Base-by-base conservation (phyloP, 1,140 invertebrate genomes). In the Drosophila watanabei region DNA sequence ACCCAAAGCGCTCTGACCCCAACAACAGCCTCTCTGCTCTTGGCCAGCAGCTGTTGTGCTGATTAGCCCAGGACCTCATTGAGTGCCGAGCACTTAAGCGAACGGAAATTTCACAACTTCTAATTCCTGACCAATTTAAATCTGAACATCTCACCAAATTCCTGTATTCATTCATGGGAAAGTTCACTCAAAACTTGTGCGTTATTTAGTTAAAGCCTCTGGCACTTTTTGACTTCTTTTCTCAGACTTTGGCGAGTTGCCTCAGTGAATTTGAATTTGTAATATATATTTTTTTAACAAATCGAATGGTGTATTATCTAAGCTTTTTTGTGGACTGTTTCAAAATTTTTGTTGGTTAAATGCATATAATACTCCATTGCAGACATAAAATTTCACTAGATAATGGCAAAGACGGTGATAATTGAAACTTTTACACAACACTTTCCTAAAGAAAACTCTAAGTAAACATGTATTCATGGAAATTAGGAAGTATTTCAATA, bases 1-100 rank as follows among this genome's bases (percentile, higher is more conserved):
- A 91, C 86, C 86, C 87, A 80, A 82, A 87, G 71, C 83, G 62
- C 35, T 79, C 57, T 86, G 64, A 54, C 68, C 52, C 65, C 45
- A 3, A 3, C 11, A 45, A 13, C 8, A 48, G 33, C 54, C 10
- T 3, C 16, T 28, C 51, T 35, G 18, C 33, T 13, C 54, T 14
- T 13, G 24, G 46, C 52, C 69, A 58, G 63, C 85, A 89, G 82
- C 82, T 89, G 85, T 68, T 81, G 43, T 48, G 45, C 79, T 87
- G 79, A 87, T 87, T 87, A 87, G 83, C 56, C 63, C 37, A 51
- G 65, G n/a, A 80, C 48, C 64, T 56, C 65, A 58, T 35, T n/a
- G 32, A 37, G 43, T 39, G 20, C 35, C 35, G 32, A 24, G 49
- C 65, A 48, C 70, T 80, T 64, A 57, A 51, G 60, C 46, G 39